phyloP scores from a whole-genome alignment of 1,140 invertebrate genomes.

The Agrilus planipennis region DNA sequence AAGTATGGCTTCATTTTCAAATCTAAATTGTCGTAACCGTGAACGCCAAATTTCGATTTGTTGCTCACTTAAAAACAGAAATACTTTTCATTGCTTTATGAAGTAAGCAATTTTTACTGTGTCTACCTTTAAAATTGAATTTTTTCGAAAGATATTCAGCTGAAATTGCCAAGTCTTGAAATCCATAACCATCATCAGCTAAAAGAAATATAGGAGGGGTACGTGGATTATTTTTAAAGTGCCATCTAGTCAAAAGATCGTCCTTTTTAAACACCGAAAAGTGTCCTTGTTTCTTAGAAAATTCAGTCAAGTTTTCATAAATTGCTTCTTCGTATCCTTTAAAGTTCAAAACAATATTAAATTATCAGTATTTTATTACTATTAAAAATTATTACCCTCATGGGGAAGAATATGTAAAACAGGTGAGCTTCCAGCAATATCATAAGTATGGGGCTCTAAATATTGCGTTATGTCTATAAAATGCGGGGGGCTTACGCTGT shows the following conservation, averaged over 20 bases:
- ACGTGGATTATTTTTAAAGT: constrained; percentile 46
- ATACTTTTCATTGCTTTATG: not conserved
- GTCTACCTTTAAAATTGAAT: constrained; percentile 38
- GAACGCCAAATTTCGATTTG: constrained; percentile 45
- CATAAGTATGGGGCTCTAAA: constrained; percentile 39
- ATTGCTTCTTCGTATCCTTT: constrained; percentile 37
- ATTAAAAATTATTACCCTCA: constrained; percentile 29
- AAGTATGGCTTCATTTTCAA: constrained; percentile 55
- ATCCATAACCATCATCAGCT: constrained; percentile 45
- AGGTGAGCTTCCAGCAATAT: constrained; percentile 34
- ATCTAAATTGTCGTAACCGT: constrained; percentile 52
- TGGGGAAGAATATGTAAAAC: constrained; percentile 43
- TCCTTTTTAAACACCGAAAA: constrained; percentile 46
- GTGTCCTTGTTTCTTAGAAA: constrained; percentile 29
- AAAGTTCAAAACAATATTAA: constrained; percentile 13
- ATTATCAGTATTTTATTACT: not conserved
- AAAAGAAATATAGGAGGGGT: constrained; percentile 46
- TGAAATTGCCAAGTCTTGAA: constrained; percentile 38
- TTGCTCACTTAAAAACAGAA: not conserved
- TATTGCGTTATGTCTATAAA: constrained; percentile 48
- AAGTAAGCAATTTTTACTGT: not conserved
- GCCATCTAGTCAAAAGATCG: constrained; percentile 44
- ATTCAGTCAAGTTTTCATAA: constrained; percentile 40
- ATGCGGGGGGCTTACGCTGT: constrained; percentile 36
- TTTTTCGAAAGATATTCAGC: constrained; percentile 36